Evolutionary conservation across 2,888 invertebrate genomes (phyloP).

Genomic region (Agrenia bidenticulata): DNA sequence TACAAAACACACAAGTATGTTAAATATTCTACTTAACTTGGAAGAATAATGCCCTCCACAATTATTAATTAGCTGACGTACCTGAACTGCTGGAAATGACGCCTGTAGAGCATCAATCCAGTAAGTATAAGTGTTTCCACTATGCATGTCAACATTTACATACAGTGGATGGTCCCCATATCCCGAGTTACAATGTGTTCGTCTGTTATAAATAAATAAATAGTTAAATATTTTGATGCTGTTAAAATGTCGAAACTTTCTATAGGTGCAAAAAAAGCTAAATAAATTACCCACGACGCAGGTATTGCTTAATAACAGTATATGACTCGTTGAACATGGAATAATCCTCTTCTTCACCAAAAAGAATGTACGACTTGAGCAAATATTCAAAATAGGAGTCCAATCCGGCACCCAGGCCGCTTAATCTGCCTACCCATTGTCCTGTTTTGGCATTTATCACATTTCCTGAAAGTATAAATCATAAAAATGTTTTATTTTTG

Average conservation of each 20-base stretch:
- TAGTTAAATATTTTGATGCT: background rate
- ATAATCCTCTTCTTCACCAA: constrained; percentile 62
- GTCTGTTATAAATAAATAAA: constrained; percentile 51
- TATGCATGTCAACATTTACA: constrained; percentile 66
- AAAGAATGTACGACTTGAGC: constrained; percentile 64
- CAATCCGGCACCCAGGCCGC: constrained; percentile 65
- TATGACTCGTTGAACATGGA: constrained; percentile 64
- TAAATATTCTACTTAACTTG: no score
- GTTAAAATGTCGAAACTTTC: background rate
- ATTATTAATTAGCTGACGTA: no score
- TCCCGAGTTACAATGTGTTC: constrained; percentile 61
- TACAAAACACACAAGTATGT: no score
- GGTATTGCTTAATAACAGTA: constrained; percentile 61
- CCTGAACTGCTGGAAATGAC: constrained; percentile 58
- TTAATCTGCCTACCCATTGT: constrained; percentile 63
- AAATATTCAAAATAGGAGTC: constrained; percentile 67
- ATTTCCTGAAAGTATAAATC: constrained; percentile 61
- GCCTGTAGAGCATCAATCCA: constrained; percentile 68
- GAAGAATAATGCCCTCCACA: no score
- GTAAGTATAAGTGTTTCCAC: constrained; percentile 62
- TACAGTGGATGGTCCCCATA: constrained; percentile 64
- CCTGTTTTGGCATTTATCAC: constrained; percentile 66
- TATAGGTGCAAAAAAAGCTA: constrained; percentile 3
- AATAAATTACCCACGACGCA: constrained; percentile 61
- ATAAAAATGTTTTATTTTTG: background rate